A percentile compares a stretch with the other conserved stretches of the same genome.
phyloP scores from a whole-genome alignment of 2,797 vertebrate genomes.

The Ptychobarbus kaznakovi region DNA sequence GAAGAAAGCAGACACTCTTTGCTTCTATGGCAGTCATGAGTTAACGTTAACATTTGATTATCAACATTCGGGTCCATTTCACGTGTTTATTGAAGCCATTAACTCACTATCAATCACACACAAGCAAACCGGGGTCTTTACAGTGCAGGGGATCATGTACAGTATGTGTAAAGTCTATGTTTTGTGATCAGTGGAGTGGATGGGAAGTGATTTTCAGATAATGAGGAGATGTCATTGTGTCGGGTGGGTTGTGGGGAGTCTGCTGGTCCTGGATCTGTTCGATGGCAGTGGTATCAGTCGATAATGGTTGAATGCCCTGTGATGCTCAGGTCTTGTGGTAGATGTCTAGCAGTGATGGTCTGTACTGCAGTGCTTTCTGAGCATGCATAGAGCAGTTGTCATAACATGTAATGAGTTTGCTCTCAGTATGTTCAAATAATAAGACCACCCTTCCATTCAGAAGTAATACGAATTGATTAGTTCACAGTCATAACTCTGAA shows the following conservation, averaged over 20 bases:
- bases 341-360: constrained; percentile 2
- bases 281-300: not conserved
- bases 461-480: not conserved
- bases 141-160: too few species aligned
- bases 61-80: not conserved
- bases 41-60: not conserved
- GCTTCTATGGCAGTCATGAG: not conserved
- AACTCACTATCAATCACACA: not conserved
- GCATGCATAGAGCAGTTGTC: not conserved
- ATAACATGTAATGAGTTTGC: not conserved
- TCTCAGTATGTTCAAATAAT: constrained; percentile 1
- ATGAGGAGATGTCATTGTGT: not conserved
- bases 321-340: not conserved
- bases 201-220: not conserved
- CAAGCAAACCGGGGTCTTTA: not conserved
- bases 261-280: not conserved
- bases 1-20: not conserved
- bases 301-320: not conserved
- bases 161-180: not conserved
- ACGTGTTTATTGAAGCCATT: not conserved
- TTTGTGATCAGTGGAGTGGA: not conserved
- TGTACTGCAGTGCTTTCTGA: not conserved
- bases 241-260: not conserved
- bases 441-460: not conserved
- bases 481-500: not conserved